Evolutionary conservation across 2,888 invertebrate species (phyloP).

Genomic region (Nezara viridula): DNA sequence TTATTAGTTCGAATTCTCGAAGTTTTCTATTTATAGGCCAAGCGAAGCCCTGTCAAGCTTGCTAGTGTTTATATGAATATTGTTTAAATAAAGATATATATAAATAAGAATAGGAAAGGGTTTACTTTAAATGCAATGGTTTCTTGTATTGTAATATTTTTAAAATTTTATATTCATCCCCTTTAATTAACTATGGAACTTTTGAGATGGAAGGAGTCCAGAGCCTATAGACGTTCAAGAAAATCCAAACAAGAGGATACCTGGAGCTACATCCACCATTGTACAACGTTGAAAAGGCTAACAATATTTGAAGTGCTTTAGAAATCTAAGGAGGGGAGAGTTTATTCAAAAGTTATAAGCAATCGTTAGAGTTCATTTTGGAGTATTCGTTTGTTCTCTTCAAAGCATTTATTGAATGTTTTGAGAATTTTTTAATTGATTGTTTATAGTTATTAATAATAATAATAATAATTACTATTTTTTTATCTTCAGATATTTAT

Average conservation of each 20-base stretch:
- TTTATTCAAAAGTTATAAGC: background rate
- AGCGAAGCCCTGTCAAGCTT: no score
- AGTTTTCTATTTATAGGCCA: no score
- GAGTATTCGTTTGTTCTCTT: background rate
- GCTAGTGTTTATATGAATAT: no score
- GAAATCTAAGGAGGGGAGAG: conserved; percentile 1
- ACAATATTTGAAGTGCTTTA: conserved; percentile 38
- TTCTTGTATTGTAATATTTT: background rate
- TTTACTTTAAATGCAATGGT: background rate
- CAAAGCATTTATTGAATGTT: background rate
- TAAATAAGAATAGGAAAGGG: no score
- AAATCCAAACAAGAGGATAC: conserved; percentile 3
- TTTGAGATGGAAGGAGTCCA: background rate
- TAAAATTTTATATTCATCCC: background rate
- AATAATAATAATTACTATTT: no score
- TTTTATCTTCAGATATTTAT: no score
- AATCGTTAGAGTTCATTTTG: conserved; percentile 7
- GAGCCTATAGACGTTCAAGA: background rate
- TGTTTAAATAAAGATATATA: no score
- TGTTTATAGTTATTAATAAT: no score
- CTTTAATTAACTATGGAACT: background rate
- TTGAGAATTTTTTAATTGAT: background rate
- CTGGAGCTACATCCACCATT: background rate
- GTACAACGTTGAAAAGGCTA: conserved; percentile 13
- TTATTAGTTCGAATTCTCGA: no score